phyloP scores from a whole-genome alignment of 1,140 invertebrate genomes.

The Lasioglossum baleicum region DNA sequence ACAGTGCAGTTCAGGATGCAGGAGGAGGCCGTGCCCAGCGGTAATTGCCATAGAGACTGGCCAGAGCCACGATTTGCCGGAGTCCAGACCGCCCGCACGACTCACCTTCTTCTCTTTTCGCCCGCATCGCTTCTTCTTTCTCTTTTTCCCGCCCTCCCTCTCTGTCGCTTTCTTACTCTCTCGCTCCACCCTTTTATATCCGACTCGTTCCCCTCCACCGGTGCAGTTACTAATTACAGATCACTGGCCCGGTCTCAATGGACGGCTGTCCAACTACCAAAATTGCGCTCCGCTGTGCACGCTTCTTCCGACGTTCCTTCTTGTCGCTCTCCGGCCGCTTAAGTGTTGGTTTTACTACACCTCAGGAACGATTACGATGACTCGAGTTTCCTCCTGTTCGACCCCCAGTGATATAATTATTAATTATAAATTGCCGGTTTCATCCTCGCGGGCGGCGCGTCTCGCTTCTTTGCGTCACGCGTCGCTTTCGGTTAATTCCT shows the following conservation, averaged over 20 bases:
- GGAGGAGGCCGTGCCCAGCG: slow-evolving; percentile 47
- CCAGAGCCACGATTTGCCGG: slow-evolving; percentile 39
- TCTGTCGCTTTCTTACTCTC: not conserved
- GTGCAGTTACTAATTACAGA: slow-evolving; percentile 47
- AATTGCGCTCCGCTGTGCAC: slow-evolving; percentile 27
- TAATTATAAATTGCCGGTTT: slow-evolving; percentile 20
- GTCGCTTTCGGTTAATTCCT: not conserved
- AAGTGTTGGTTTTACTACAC: not conserved
- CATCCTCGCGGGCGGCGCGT: not conserved
- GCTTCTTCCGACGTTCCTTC: not conserved
- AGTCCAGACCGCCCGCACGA: slow-evolving; percentile 54
- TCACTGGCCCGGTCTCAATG: slow-evolving; percentile 27
- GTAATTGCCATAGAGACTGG: slow-evolving; percentile 63
- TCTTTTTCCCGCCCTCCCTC: not conserved
- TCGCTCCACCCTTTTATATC: slow-evolving; percentile 16
- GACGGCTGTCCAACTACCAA: slow-evolving; percentile 25
- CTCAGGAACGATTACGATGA: not conserved
- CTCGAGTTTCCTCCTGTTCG: not conserved
- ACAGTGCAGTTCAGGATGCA: slow-evolving; percentile 43
- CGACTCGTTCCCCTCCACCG: slow-evolving; percentile 19
- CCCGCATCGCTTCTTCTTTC: not conserved
- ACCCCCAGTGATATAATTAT: slow-evolving; percentile 16
- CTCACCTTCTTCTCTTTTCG: slow-evolving; percentile 39
- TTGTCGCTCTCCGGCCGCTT: not conserved
- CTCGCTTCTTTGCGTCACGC: not conserved